Percentiles rank a stretch among this genome's conserved stretches.
Evolutionary conservation across 1,140 invertebrate genomes (phyloP).

Genomic region (Leguminivora glycinivorella): DNA sequence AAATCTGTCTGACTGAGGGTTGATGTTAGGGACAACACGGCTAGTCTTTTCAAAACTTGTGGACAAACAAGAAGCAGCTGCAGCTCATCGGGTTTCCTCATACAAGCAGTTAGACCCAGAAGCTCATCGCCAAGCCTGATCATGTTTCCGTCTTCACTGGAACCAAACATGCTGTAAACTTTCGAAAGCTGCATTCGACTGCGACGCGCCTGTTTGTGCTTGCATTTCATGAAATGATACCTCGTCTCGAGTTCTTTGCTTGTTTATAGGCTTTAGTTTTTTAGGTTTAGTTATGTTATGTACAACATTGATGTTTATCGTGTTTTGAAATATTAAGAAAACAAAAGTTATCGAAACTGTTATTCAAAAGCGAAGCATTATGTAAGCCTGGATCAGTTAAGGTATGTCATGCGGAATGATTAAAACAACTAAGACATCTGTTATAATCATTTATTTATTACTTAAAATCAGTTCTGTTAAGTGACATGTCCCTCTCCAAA

Average conservation of each 20-base stretch:
- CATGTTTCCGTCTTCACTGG: slow-evolving; percentile 15
- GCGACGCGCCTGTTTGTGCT: slow-evolving; percentile 15
- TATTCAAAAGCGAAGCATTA: slow-evolving; percentile 68
- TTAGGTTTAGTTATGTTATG: slow-evolving; percentile 11
- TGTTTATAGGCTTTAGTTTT: neutral
- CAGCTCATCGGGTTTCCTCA: slow-evolving; percentile 42
- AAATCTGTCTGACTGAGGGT: neutral
- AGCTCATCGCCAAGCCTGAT: slow-evolving; percentile 52
- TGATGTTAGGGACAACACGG: slow-evolving; percentile 31
- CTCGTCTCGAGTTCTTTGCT: slow-evolving; percentile 4
- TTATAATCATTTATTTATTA: slow-evolving; percentile 75
- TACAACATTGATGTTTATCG: slow-evolving; percentile 24
- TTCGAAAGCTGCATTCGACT: slow-evolving; percentile 40
- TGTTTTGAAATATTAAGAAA: slow-evolving; percentile 19
- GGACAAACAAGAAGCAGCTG: slow-evolving; percentile 46
- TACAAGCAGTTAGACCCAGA: slow-evolving; percentile 55
- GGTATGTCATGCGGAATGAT: slow-evolving; percentile 62
- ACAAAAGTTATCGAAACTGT: slow-evolving; percentile 31
- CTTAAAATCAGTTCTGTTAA: slow-evolving; percentile 75
- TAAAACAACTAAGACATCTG: slow-evolving; percentile 68
- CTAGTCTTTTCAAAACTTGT: slow-evolving; percentile 47
- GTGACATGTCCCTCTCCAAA: slow-evolving; percentile 62
- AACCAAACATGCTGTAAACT: slow-evolving; percentile 34
- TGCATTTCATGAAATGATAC: slow-evolving; percentile 1
- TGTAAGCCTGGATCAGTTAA: slow-evolving; percentile 56